These are phyloP conservation scores for Sebastes matsubarae DNA, from an alignment of 2,797 vertebrate species.

Conservation along the genomic window DNA sequence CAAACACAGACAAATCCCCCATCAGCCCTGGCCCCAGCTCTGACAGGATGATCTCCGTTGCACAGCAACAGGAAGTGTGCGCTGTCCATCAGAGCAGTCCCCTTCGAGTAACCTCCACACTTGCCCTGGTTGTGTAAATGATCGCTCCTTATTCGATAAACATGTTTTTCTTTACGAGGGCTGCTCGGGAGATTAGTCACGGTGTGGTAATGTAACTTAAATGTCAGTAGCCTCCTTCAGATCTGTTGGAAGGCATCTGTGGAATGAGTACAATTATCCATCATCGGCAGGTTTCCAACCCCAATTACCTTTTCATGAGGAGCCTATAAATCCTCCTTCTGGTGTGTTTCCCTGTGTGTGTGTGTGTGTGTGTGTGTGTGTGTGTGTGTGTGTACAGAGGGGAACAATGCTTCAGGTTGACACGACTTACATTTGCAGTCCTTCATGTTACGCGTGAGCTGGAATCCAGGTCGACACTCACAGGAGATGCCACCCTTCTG, in stretches of 20 bases:
- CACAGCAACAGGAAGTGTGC: conserved; percentile 79
- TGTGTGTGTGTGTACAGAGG: conserved; percentile 1
- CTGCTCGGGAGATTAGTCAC: conserved; percentile 53
- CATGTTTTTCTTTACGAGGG: conserved; percentile 61
- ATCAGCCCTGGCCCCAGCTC: conserved; percentile 72
- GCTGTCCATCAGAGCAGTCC: conserved; percentile 74
- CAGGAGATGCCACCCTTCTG: conserved; percentile 96
- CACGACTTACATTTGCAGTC: conserved; percentile 94
- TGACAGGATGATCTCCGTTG: conserved; percentile 80
- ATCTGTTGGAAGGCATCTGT: conserved; percentile 58
- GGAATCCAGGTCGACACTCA: conserved; percentile 96
- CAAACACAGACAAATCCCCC: conserved; percentile 83
- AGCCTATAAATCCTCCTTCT: conserved; percentile 56
- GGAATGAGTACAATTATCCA: conserved; percentile 65
- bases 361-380: background rate
- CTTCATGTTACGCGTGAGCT: conserved; percentile 95
- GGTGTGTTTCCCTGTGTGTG: background rate
- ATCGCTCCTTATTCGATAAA: conserved; percentile 65
- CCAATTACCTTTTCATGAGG: conserved; percentile 62
- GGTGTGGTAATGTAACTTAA: conserved; percentile 49
- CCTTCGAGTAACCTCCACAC: conserved; percentile 70
- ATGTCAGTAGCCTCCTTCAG: conserved; percentile 52
- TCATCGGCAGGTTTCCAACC: conserved; percentile 62
- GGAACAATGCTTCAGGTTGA: conserved; percentile 9
- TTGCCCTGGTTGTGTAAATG: conserved; percentile 73